Base-by-base conservation (phyloP, 2,797 vertebrate species). In the Paguma larvata region DNA sequence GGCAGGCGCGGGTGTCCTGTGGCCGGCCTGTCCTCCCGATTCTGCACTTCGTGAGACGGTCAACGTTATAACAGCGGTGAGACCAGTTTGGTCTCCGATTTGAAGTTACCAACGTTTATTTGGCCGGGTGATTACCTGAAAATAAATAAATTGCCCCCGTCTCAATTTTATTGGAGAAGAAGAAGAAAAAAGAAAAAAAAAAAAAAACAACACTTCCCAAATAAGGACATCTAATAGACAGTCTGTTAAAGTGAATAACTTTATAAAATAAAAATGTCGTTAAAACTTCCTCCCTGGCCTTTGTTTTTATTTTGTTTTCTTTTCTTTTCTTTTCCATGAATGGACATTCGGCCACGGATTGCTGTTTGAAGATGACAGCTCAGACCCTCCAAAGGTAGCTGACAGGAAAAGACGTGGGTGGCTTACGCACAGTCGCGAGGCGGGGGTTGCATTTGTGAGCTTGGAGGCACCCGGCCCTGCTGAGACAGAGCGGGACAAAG, bases 1-100 rank as follows among this genome's bases (percentile, higher is more conserved):
- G 44, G 23, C 21, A 2, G 16, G 27, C 2, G 6, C 25, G 65
- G 8, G 6, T 14, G 3, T 1, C 16, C 25, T 1, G 0, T 0
- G 11, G 18, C 27, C 32, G 16, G 38, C 4, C 12, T 0, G 0
- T 16, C 4, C 34, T 27, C 2, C 2, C 18, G 14, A 32, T 48
- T 83, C 32, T 23, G 32, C 13, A 12, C 11, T 27, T 30, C 5
- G 2, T 0, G 1, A 18, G n/a, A 5, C 16, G 12, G 6, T 12
- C 73, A 34, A 67, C 0, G 2, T 10, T 2, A 12, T 16, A 46
- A 46, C 67, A 73, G 41, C 9, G 34, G 48, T 32, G 62, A 59
- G 32, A 41, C 27, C 16, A 10, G 4, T 34, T 21, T 41, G 38
- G n/a, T 87, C 46, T 92, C 63, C 23, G 4, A 0, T 19, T 38